phyloP scores from a whole-genome alignment of 2,888 invertebrate genomes.

The Boloria euphrosyne region DNA sequence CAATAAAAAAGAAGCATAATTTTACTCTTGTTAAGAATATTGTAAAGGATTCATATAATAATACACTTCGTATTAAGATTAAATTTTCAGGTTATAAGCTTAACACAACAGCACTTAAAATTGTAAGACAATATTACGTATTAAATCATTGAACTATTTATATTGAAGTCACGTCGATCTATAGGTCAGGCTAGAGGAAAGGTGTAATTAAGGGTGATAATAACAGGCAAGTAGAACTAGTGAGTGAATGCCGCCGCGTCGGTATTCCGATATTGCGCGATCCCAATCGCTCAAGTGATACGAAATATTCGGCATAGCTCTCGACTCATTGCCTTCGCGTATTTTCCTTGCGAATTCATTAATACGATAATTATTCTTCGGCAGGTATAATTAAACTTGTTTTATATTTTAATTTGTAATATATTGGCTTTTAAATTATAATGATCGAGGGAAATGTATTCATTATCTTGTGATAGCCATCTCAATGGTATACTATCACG shows the following conservation, averaged over 20 bases:
- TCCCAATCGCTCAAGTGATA: conserved; percentile 56
- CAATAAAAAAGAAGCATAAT: no score
- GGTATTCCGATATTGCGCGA: conserved; percentile 62
- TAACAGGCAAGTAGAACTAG: conserved; percentile 54
- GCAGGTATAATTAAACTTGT: not conserved
- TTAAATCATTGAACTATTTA: not conserved
- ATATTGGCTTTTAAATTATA: conserved; percentile 3
- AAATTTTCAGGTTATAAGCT: no score
- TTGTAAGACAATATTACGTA: no score
- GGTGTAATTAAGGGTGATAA: conserved; percentile 60
- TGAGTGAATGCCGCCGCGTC: conserved; percentile 56
- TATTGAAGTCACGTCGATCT: conserved; percentile 6
- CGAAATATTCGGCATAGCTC: conserved; percentile 61
- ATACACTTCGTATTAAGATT: no score
- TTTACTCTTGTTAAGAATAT: no score
- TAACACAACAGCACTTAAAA: no score
- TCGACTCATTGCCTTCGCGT: conserved; percentile 38
- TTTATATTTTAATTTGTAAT: conserved; percentile 4
- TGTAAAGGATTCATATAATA: no score
- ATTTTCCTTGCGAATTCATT: conserved; percentile 42
- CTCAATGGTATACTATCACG: conserved; percentile 1
- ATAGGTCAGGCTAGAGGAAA: conserved; percentile 9
- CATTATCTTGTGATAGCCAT: conserved; percentile 2
- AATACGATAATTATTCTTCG: conserved; percentile 18
- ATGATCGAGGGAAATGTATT: not conserved